Percentiles rank a stretch among this genome's conserved stretches.
phyloP scores from a whole-genome alignment of 2,113 vertebrate species.

The Oophaga pumilio region DNA sequence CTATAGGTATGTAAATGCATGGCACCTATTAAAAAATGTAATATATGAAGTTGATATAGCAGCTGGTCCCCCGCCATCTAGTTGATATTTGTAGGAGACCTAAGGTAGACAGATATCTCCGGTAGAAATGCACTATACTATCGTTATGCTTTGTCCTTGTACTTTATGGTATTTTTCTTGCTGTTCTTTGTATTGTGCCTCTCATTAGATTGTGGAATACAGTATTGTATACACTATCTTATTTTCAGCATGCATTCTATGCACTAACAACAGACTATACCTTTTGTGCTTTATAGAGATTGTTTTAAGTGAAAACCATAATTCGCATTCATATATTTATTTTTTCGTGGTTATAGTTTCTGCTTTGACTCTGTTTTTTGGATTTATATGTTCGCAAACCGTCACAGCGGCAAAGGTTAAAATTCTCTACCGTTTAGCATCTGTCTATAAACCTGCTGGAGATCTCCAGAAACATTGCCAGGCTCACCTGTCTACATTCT shows the following conservation, averaged over 20 bases:
- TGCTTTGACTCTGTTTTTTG: not conserved
- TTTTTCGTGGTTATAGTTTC: too few relatives aligned
- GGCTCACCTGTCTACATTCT: constrained; percentile 21
- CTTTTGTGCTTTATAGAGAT: not conserved
- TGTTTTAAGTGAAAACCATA: not conserved
- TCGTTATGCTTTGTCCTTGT: not conserved
- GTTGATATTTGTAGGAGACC: not conserved
- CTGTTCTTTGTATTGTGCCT: not conserved
- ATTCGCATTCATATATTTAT: not conserved
- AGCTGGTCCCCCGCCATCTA: not conserved
- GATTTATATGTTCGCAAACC: not conserved
- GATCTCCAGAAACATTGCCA: not conserved
- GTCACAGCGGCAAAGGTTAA: not conserved
- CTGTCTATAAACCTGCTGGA: constrained; percentile 17
- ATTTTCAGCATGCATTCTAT: not conserved
- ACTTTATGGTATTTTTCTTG: not conserved
- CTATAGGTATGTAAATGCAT: too few relatives aligned
- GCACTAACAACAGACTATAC: not conserved
- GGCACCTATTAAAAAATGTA: too few relatives aligned
- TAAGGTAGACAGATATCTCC: not conserved
- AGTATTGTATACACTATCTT: not conserved
- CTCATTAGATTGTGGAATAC: not conserved
- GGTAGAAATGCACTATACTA: not conserved
- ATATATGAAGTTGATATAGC: not conserved
- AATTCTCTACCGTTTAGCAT: not conserved